Conservation (phyloP, 2,888 invertebrate species). For the Resseliella maxima region DNA sequence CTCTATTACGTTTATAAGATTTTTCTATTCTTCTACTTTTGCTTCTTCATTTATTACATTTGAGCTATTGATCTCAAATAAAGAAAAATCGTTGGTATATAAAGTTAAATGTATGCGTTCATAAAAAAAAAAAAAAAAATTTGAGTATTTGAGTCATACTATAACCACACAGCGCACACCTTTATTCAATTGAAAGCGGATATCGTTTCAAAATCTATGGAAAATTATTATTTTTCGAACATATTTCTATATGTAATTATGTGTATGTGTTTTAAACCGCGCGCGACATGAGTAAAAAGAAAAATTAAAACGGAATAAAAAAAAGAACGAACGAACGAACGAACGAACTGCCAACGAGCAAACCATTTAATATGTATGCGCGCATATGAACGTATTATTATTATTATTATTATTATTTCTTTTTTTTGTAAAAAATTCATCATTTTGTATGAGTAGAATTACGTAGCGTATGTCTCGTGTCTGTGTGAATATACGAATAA, state of each 20-base stretch:
- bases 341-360: background rate
- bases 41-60: background rate
- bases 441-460: background rate
- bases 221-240: background rate
- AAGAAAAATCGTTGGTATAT: too few relatives aligned
- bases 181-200: slow-evolving; percentile 38
- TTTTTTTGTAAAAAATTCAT: slow-evolving; percentile 17
- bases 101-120: slow-evolving; percentile 16
- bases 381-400: slow-evolving; percentile 8
- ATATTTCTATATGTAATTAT: slow-evolving; percentile 9
- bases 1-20: background rate
- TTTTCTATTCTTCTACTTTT: background rate
- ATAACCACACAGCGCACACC: background rate
- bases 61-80: background rate
- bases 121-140: too few relatives aligned
- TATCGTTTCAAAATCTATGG: slow-evolving; percentile 31
- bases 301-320: slow-evolving; percentile 29
- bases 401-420: background rate
- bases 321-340: too few relatives aligned
- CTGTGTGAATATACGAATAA: background rate
- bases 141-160: slow-evolving; percentile 34
- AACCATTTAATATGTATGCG: slow-evolving; percentile 4
- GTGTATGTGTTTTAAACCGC: background rate
- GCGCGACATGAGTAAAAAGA: background rate
- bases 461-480: slow-evolving; percentile 21